Percentiles rank a stretch among this genome's conserved stretches.
phyloP scores from a whole-genome alignment of 2,888 invertebrate species.

The Drosophila merina region DNA sequence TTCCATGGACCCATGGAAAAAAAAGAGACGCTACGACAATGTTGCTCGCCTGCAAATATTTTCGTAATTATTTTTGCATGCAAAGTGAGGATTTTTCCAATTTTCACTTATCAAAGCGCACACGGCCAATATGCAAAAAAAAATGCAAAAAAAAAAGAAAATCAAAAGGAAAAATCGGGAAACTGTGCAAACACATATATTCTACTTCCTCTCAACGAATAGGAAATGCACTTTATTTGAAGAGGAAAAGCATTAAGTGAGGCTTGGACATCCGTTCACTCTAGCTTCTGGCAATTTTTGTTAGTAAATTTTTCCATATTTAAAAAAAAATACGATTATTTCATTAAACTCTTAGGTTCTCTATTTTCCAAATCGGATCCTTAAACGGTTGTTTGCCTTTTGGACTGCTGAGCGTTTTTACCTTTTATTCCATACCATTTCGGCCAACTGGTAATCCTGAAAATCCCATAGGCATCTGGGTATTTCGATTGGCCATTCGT shows the following conservation, averaged over 20 bases:
- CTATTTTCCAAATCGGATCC: slow-evolving; percentile 39
- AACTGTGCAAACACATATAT: slow-evolving; percentile 11
- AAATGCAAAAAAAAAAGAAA: too few species aligned
- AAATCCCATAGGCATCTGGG: slow-evolving; percentile 42
- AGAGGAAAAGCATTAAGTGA: background rate
- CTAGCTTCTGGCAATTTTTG: too few species aligned
- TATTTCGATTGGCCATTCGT: slow-evolving; percentile 37
- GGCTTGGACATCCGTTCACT: too few species aligned
- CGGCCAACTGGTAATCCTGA: slow-evolving; percentile 70
- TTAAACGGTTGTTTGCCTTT: slow-evolving; percentile 58
- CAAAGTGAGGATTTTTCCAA: slow-evolving; percentile 78
- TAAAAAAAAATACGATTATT: background rate
- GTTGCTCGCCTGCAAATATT: slow-evolving; percentile 60
- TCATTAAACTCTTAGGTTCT: background rate
- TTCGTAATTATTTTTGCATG: slow-evolving; percentile 78
- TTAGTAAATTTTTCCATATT: background rate
- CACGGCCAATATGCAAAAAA: slow-evolving; percentile 75
- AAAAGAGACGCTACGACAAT: slow-evolving; percentile 20
- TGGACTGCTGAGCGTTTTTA: slow-evolving; percentile 44
- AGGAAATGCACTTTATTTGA: slow-evolving; percentile 11
- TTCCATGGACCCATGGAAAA: slow-evolving; percentile 52
- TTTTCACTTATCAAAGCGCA: slow-evolving; percentile 78
- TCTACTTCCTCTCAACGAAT: slow-evolving; percentile 5
- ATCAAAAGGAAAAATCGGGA: slow-evolving; percentile 10
- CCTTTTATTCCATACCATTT: slow-evolving; percentile 45